Evolutionary conservation across 1,140 invertebrate species (phyloP).

Genomic region (Gerris buenoi): DNA sequence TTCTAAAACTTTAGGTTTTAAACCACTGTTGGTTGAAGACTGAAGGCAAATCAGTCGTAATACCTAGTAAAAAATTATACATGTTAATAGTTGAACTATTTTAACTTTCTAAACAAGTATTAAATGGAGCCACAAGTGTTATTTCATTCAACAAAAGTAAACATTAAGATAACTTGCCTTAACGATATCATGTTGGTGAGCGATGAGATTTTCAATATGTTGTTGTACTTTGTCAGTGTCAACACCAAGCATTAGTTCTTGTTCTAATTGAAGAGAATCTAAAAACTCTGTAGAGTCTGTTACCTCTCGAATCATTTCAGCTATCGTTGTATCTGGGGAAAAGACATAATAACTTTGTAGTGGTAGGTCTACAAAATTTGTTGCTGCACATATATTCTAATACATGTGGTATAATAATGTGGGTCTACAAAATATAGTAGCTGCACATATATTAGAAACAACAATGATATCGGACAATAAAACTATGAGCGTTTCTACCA

Average conservation of each 20-base stretch:
- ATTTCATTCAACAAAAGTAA: not conserved
- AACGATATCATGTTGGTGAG: slow-evolving; percentile 58
- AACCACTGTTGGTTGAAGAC: slow-evolving; percentile 69
- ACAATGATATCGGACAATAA: not conserved
- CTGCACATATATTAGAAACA: slow-evolving; percentile 15
- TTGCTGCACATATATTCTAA: no score
- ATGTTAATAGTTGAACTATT: not conserved
- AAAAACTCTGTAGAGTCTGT: slow-evolving; percentile 49
- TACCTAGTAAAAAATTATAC: slow-evolving; percentile 33
- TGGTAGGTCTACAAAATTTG: no score
- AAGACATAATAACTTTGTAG: no score
- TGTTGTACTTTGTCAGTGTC: slow-evolving; percentile 76
- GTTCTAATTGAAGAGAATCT: slow-evolving; percentile 55
- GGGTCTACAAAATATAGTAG: no score
- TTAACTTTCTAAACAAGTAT: not conserved
- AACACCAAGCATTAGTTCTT: slow-evolving; percentile 80
- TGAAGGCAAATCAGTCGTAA: slow-evolving; percentile 79
- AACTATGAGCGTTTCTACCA: no score
- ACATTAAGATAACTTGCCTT: slow-evolving; percentile 35
- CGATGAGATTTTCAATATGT: slow-evolving; percentile 84
- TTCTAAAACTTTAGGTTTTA: slow-evolving; percentile 79
- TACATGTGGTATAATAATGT: no score
- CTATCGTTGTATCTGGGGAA: slow-evolving; percentile 52
- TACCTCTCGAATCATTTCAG: slow-evolving; percentile 56
- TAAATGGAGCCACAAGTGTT: not conserved